Percentiles rank a stretch among this genome's conserved stretches.
phyloP scores from a whole-genome alignment of 1,140 invertebrate genomes.

The Lepidostoma basale region DNA sequence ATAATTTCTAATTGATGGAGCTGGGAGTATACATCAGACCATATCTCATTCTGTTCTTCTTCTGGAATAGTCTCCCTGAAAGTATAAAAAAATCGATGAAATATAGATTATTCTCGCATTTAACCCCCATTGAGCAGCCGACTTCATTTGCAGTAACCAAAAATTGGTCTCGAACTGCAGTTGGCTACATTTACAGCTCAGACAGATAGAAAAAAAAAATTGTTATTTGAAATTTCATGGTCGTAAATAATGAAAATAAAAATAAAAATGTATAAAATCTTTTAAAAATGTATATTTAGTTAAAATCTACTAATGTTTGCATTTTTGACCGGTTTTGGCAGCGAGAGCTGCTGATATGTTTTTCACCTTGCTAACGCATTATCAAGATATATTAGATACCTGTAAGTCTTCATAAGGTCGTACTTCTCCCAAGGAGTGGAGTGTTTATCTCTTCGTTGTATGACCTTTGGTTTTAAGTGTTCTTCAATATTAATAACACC shows the following conservation, averaged over 20 bases:
- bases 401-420: constrained; percentile 93
- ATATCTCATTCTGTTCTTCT: constrained; percentile 86
- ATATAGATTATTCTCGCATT: not conserved
- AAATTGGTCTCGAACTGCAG: no score
- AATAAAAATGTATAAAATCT: no score
- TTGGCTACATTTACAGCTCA: no score
- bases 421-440: constrained; percentile 86
- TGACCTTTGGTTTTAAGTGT: constrained; percentile 66
- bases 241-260: no score
- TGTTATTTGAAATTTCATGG: no score
- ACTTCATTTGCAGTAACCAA: no score
- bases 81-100: not conserved
- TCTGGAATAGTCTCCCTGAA: constrained; percentile 79
- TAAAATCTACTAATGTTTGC: no score
- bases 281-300: no score
- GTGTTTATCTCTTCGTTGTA: constrained; percentile 62
- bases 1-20: constrained; percentile 72
- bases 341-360: not conserved
- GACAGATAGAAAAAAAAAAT: no score
- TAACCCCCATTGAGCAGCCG: not conserved
- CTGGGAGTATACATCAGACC: constrained; percentile 78
- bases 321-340: no score
- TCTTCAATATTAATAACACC: constrained; percentile 73
- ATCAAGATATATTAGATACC: no score
- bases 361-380: not conserved